These are phyloP conservation scores for Hydrolagus affinis DNA, from an alignment of 2,113 vertebrate species.

Conservation along the genomic window DNA sequence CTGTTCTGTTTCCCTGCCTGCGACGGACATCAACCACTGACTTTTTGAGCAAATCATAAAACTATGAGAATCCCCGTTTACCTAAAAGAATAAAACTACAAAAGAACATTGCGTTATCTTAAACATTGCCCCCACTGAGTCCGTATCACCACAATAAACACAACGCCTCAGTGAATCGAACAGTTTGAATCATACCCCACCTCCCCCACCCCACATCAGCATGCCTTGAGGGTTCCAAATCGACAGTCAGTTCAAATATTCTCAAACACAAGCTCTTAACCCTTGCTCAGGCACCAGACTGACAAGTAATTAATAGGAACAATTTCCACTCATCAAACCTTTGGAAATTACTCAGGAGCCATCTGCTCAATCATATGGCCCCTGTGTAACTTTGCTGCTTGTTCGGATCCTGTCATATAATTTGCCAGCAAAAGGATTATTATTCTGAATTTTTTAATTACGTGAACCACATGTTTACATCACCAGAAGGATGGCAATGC, in stretches of 20 bases:
- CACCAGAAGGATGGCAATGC: neutral
- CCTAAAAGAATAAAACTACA: too few relatives aligned
- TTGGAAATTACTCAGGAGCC: constrained; percentile 70
- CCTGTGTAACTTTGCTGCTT: constrained; percentile 60
- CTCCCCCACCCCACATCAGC: neutral
- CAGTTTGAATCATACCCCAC: neutral
- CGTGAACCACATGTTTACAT: constrained; percentile 2
- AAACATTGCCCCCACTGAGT: too few relatives aligned
- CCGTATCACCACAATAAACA: neutral
- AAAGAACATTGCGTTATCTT: too few relatives aligned
- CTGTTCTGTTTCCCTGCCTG: too few relatives aligned
- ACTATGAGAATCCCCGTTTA: too few relatives aligned
- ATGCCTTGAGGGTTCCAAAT: neutral
- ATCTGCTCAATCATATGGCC: constrained; percentile 79
- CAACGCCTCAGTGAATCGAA: neutral
- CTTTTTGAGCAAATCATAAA: too few relatives aligned
- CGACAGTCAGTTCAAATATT: constrained; percentile 18
- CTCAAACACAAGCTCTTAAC: constrained; percentile 54
- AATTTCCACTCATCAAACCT: constrained; percentile 73
- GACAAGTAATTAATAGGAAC: constrained; percentile 87
- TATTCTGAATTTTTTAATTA: constrained; percentile 12
- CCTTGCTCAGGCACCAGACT: constrained; percentile 62
- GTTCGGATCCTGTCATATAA: constrained; percentile 46
- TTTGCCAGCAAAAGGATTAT: constrained; percentile 30
- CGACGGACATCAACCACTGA: too few relatives aligned